These are phyloP conservation scores for Rhinopithecus roxellana DNA, from an alignment of 2,113 vertebrate genomes.

Conservation along the genomic window DNA sequence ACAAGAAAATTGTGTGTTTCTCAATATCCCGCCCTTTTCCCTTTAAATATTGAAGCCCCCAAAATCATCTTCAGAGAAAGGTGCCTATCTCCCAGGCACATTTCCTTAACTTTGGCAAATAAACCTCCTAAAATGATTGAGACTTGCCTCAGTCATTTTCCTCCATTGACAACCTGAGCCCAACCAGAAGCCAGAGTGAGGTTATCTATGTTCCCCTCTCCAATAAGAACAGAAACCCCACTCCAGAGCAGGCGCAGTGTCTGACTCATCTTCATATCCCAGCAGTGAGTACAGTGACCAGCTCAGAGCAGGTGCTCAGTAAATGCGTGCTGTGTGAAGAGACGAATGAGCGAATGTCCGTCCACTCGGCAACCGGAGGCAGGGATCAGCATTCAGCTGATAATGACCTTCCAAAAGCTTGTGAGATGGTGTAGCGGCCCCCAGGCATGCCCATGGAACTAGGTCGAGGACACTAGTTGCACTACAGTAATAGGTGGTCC, in stretches of 20 bases:
- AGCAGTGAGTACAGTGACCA: background rate
- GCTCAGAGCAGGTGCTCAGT: background rate
- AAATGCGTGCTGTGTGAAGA: background rate
- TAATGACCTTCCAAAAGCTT: background rate
- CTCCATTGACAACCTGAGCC: background rate
- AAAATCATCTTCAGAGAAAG: too few relatives aligned
- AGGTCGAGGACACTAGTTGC: background rate
- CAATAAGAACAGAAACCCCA: background rate
- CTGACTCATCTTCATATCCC: background rate
- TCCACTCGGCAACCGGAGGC: background rate
- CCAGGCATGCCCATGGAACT: background rate
- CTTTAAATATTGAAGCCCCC: too few relatives aligned
- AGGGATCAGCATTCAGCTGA: background rate
- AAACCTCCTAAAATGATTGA: too few relatives aligned
- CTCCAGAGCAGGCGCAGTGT: too few relatives aligned
- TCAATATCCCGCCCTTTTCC: too few relatives aligned
- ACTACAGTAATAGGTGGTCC: background rate
- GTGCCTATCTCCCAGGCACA: too few relatives aligned
- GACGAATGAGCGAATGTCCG: background rate
- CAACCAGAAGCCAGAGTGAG: background rate
- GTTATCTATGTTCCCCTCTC: too few relatives aligned
- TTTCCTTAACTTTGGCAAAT: too few relatives aligned
- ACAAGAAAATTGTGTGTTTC: too few relatives aligned
- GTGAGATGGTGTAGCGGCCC: background rate
- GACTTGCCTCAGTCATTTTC: too few relatives aligned